These are phyloP conservation scores for Podilymbus podiceps DNA, from an alignment of 2,113 vertebrate species.

Conservation along the genomic window DNA sequence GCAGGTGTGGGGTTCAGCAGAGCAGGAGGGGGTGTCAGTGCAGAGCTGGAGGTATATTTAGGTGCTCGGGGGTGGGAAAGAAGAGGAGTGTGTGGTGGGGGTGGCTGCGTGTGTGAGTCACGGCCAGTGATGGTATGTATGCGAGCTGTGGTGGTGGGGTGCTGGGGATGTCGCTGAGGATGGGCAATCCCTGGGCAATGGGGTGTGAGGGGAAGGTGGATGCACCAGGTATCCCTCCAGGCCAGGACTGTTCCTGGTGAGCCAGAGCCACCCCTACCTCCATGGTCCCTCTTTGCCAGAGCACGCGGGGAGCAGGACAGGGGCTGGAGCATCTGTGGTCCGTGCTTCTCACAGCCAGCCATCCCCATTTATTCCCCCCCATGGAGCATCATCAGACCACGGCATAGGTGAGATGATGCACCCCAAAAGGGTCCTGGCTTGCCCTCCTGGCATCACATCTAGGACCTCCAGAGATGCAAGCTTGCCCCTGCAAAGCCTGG, in stretches of 20 bases:
- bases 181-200: background rate
- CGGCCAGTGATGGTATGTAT: background rate
- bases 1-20: background rate
- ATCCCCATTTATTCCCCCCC: background rate
- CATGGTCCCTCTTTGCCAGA: too few species aligned
- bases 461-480: background rate
- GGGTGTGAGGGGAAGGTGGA: background rate
- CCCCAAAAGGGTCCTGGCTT: background rate
- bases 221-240: background rate
- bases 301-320: too few species aligned
- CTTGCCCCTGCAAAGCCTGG: background rate
- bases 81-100: background rate
- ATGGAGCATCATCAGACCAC: background rate
- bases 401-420: background rate
- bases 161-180: background rate
- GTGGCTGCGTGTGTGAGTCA: background rate
- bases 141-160: rapidly evolving
- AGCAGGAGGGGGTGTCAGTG: background rate
- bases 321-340: too few species aligned
- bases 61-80: background rate
- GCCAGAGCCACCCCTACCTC: too few species aligned
- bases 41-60: background rate
- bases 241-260: background rate
- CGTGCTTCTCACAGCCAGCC: background rate
- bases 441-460: background rate